These are phyloP conservation scores for Heterotis niloticus DNA, from an alignment of 2,113 vertebrate species.

Conservation along the genomic window DNA sequence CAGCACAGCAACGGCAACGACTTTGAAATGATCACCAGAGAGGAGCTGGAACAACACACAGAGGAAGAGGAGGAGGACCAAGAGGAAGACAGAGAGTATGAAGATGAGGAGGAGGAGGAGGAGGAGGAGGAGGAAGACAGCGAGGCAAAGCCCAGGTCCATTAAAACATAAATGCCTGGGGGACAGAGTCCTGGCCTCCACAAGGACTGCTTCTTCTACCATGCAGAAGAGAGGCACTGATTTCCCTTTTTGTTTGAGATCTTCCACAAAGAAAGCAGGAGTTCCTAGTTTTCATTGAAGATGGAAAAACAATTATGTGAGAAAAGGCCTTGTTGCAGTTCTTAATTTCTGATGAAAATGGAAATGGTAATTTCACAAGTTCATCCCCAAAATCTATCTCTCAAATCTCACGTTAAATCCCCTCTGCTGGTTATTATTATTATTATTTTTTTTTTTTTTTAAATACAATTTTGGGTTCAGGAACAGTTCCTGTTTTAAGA, in stretches of 20 bases:
- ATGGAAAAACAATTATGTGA: constrained; percentile 41
- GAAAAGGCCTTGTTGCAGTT: constrained; percentile 52
- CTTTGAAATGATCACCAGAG: constrained; percentile 99
- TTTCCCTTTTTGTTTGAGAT: constrained; percentile 73
- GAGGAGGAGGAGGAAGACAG: constrained; percentile 45
- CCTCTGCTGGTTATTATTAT: background rate
- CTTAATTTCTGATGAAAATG: constrained; percentile 33
- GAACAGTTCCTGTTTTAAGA: constrained; percentile 46
- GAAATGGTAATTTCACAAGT: background rate
- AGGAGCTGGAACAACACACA: constrained; percentile 96
- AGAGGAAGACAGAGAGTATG: constrained; percentile 60
- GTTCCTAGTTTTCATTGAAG: constrained; percentile 37
- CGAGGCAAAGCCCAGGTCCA: constrained; percentile 66
- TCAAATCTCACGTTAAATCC: background rate
- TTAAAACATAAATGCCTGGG: constrained; percentile 74
- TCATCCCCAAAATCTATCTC: background rate
- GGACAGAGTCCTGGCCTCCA: constrained; percentile 41
- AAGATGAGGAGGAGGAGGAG: constrained; percentile 60
- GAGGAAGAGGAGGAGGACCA: constrained; percentile 85
- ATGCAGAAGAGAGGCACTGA: constrained; percentile 52
- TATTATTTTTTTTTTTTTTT: constrained; percentile 12
- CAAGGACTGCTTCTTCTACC: constrained; percentile 58
- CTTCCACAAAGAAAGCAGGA: constrained; percentile 52
- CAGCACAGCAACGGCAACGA: constrained; percentile 99
- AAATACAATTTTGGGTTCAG: constrained; percentile 14